Conservation (phyloP, 2,888 invertebrate genomes). For the Eristalis arbustorum region DNA sequence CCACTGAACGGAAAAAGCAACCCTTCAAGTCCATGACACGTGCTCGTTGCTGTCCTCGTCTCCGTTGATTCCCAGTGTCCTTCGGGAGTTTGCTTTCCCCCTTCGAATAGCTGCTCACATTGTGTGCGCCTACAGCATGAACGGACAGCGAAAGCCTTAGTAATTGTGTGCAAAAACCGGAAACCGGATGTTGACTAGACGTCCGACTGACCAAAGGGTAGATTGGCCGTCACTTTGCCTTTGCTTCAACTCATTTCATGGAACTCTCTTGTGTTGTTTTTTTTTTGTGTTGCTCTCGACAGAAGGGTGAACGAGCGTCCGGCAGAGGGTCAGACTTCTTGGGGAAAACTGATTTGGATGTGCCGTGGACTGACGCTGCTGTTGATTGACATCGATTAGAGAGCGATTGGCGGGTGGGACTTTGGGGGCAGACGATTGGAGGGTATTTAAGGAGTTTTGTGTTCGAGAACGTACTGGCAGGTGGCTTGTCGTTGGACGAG, state of each 20-base stretch:
- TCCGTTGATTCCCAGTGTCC: background rate
- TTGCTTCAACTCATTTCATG: background rate
- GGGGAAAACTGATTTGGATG: background rate
- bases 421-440: background rate
- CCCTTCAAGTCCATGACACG: background rate
- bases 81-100: slow-evolving; percentile 3
- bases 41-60: background rate
- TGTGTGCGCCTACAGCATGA: background rate
- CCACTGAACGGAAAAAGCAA: background rate
- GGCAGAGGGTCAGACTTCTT: background rate
- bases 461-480: too few species aligned
- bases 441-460: too few species aligned
- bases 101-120: background rate
- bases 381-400: background rate
- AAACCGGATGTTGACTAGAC: slow-evolving; percentile 62
- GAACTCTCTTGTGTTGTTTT: too few species aligned
- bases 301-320: background rate
- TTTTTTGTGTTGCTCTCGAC: too few species aligned
- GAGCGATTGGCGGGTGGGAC: background rate
- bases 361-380: background rate
- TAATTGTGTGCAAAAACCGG: slow-evolving; percentile 47
- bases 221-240: slow-evolving; percentile 41
- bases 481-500: too few species aligned
- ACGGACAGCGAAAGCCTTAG: slow-evolving; percentile 10
- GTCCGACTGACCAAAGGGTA: slow-evolving; percentile 45